These are phyloP conservation scores for Spodoptera picta DNA, from an alignment of 2,888 invertebrate species.

Conservation along the genomic window DNA sequence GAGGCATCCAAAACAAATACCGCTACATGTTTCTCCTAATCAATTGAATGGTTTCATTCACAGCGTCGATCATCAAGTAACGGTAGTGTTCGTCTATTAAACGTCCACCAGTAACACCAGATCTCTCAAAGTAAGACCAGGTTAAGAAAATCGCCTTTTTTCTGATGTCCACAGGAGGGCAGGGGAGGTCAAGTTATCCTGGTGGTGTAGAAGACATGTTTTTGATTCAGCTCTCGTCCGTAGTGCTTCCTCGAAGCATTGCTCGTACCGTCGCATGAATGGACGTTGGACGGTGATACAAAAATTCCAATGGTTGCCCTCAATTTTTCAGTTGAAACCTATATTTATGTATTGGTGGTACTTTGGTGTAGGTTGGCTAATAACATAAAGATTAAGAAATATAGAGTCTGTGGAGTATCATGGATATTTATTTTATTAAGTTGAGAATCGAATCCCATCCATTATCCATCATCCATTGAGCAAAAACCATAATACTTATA, in stretches of 20 bases:
- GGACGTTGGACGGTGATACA: conserved; percentile 54
- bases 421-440: no score
- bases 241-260: conserved; percentile 80
- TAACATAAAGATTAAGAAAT: no score
- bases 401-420: no score
- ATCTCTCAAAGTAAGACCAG: conserved; percentile 39
- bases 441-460: no score
- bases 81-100: conserved; percentile 82
- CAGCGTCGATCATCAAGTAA: conserved; percentile 79
- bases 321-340: conserved; percentile 52
- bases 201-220: conserved; percentile 77
- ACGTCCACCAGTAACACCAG: conserved; percentile 55
- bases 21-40: conserved; percentile 78
- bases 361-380: no score
- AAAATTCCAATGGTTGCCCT: conserved; percentile 65
- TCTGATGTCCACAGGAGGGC: conserved; percentile 20
- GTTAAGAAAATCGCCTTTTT: conserved; percentile 3
- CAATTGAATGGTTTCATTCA: conserved; percentile 84
- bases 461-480: no score
- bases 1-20: conserved; percentile 73
- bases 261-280: conserved; percentile 64
- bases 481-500: not conserved
- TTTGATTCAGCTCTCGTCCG: conserved; percentile 81
- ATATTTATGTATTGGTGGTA: conserved; percentile 19
- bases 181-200: conserved; percentile 53